phyloP scores from a whole-genome alignment of 1,140 invertebrate genomes.

The Aphaenogaster ashmeadi region DNA sequence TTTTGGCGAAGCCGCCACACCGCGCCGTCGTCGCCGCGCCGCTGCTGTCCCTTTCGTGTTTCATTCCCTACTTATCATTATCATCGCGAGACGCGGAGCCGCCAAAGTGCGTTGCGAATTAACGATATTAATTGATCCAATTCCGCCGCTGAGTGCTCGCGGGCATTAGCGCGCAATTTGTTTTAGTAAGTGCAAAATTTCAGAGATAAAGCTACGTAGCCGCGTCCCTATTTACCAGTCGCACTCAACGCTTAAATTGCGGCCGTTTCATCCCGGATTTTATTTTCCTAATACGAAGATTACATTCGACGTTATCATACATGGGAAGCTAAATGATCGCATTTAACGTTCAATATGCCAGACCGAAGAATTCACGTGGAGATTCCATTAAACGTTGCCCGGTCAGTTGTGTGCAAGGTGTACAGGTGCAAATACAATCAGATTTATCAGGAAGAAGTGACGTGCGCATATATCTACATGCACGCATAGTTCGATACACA shows the following conservation, averaged over 20 bases:
- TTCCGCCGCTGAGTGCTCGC: constrained; percentile 22
- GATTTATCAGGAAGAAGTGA: background rate
- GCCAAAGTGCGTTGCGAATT: background rate
- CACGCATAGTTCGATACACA: background rate
- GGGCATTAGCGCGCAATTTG: constrained; percentile 29
- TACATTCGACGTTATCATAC: constrained; percentile 21
- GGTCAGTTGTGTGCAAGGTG: background rate
- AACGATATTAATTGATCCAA: constrained; percentile 58
- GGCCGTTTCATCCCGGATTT: constrained; percentile 14
- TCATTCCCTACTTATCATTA: constrained; percentile 70
- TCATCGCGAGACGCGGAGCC: constrained; percentile 52
- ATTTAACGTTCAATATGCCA: constrained; percentile 6
- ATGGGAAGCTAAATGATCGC: background rate
- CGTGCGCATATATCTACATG: background rate
- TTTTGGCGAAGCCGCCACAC: constrained; percentile 30
- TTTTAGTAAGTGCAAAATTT: constrained; percentile 21
- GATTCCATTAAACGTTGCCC: constrained; percentile 7
- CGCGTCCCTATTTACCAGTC: background rate
- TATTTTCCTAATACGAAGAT: constrained; percentile 39
- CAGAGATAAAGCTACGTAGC: background rate
- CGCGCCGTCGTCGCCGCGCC: too few species aligned
- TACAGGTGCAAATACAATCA: background rate
- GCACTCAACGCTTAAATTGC: constrained; percentile 13
- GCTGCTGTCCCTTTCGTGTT: constrained; percentile 30
- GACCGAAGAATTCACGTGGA: constrained; percentile 1